These are phyloP conservation scores for Stenchaetothrips biformis DNA, from an alignment of 2,888 invertebrate genomes.

Conservation along the genomic window DNA sequence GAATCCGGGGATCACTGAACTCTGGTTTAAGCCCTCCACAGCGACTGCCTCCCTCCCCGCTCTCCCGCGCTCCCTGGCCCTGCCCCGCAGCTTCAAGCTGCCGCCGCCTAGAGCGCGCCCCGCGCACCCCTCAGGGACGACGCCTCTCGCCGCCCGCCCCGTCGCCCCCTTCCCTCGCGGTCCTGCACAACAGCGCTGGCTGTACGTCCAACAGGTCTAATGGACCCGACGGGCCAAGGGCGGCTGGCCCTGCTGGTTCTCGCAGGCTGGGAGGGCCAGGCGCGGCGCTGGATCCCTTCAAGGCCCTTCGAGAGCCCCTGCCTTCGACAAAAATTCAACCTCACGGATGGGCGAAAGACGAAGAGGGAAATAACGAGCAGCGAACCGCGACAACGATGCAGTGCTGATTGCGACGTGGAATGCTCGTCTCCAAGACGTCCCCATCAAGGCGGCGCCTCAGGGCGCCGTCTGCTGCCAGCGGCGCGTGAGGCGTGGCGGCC, in stretches of 20 bases:
- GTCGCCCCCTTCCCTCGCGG: background rate
- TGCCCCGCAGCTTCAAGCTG: too few relatives aligned
- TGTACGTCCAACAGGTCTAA: constrained; percentile 13
- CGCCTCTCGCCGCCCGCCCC: background rate
- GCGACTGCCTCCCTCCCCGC: background rate
- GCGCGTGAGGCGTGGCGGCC: too few relatives aligned
- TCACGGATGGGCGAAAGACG: too few relatives aligned
- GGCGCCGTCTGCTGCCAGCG: too few relatives aligned
- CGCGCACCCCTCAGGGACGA: too few relatives aligned
- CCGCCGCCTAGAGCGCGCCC: background rate
- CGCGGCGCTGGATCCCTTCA: background rate
- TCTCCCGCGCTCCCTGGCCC: background rate
- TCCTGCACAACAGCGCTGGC: constrained; percentile 10
- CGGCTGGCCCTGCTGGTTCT: background rate
- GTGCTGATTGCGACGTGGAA: too few relatives aligned
- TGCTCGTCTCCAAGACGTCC: too few relatives aligned
- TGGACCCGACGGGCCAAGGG: background rate
- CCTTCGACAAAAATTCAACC: too few relatives aligned
- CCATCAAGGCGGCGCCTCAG: too few relatives aligned
- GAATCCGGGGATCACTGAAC: constrained; percentile 22
- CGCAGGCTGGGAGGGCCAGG: background rate
- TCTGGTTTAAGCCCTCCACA: constrained; percentile 3
- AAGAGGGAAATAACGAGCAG: too few relatives aligned
- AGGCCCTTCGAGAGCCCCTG: too few relatives aligned
- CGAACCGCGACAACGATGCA: too few relatives aligned